Percentiles rank a stretch among this genome's conserved stretches.
phyloP scores from a whole-genome alignment of 2,888 invertebrate genomes.

The Agrypnus murinus region DNA sequence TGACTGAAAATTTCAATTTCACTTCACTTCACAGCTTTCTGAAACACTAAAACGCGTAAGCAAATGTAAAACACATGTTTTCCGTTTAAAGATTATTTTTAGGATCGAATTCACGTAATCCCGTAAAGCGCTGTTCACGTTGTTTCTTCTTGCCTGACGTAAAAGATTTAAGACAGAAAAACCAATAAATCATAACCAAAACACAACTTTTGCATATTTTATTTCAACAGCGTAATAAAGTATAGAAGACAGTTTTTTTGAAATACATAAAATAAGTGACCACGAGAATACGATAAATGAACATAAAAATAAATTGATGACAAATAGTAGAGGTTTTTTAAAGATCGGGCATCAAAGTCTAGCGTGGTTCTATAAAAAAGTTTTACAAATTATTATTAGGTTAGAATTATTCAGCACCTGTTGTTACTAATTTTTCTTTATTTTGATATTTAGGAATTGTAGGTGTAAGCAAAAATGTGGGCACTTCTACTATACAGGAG shows the following conservation, averaged over 20 bases:
- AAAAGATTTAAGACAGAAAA: neutral
- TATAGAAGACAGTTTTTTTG: neutral
- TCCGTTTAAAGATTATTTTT: conserved; percentile 21
- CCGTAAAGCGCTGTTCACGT: conserved; percentile 19
- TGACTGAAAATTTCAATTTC: conserved; percentile 26
- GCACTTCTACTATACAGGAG: too few relatives aligned
- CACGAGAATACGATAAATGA: too few relatives aligned
- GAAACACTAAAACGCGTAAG: conserved; percentile 12
- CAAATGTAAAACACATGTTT: conserved; percentile 29
- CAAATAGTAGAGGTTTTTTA: too few relatives aligned
- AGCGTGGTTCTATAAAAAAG: too few relatives aligned
- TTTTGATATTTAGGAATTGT: too few relatives aligned
- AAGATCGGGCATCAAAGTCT: too few relatives aligned
- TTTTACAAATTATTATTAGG: too few relatives aligned
- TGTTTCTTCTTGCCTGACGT: conserved; percentile 39
- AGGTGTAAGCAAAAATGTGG: too few relatives aligned
- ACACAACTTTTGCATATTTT: neutral
- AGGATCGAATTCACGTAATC: conserved; percentile 31
- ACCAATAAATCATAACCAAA: conserved; percentile 25
- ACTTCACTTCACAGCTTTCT: conserved; percentile 15
- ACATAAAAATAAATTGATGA: too few relatives aligned
- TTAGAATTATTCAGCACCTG: too few relatives aligned
- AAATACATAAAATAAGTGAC: neutral
- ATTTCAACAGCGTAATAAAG: conserved; percentile 5
- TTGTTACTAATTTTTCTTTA: too few relatives aligned